Conservation (phyloP, 2,113 vertebrate species). For the Smithornis capensis region DNA sequence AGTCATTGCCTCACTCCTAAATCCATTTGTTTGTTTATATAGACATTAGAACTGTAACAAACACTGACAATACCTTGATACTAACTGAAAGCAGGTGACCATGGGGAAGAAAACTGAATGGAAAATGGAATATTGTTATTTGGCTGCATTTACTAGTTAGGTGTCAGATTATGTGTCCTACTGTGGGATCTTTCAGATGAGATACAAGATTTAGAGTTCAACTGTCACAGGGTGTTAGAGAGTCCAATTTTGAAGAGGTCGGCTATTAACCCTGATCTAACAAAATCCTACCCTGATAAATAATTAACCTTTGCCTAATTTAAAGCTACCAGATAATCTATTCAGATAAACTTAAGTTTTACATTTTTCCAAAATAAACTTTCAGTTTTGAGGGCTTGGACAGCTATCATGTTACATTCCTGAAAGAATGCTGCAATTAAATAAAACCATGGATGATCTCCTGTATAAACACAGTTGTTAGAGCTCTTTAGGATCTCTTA, state of each 20-base stretch:
- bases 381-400: background rate
- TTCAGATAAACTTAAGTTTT: background rate
- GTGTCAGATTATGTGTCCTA: background rate
- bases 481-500: background rate
- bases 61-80: background rate
- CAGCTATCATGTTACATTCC: background rate
- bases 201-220: background rate
- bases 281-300: background rate
- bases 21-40: background rate
- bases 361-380: background rate
- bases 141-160: background rate
- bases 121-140: background rate
- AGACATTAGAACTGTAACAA: background rate
- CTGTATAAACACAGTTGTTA: background rate
- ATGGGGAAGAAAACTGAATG: background rate
- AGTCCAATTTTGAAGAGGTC: background rate
- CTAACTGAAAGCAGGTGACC: background rate
- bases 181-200: background rate
- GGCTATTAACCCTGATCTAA: background rate
- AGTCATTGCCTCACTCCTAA: background rate
- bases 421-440: background rate
- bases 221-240: background rate
- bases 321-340: background rate
- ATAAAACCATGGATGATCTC: background rate
- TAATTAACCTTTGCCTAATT: background rate